Base-by-base conservation (phyloP, 2,888 invertebrate species). In the Colostygia pectinataria region DNA sequence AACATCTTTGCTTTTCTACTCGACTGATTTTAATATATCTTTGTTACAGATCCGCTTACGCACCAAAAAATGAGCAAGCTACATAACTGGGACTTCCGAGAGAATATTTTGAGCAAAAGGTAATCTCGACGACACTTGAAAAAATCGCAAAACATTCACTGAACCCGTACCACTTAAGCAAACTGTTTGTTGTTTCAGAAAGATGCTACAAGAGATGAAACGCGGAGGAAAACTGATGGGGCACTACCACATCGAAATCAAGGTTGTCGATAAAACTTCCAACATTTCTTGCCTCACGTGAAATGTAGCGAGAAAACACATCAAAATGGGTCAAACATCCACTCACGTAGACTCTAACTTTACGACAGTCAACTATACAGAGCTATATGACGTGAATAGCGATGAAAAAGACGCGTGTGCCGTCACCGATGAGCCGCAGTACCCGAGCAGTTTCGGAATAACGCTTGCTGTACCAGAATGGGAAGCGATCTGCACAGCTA, bases 401-500 rank as follows among this genome's bases (percentile, higher is more conserved):
- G 77, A 80, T 67, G 77, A 81, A 66, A 91, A 69, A 82, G 92
- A 77, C 38, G 81, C 65, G 18, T 90, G 89, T 55, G 83, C 73
- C 32, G 85, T 83, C 32, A 77, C 78, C 23, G 89, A 90, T 54
- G 89, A 88, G 55, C 89, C 90, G 32, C 82, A 83, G 69, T 93
- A 93, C 74, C 91, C 90, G 57, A 94, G 93, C 69, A 92, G 92
- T 63, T 91, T 95, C 53, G 96, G 96, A n/a, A 90, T 94, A 38
- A 91, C 92, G 43, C 90, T 95, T 51, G 95, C 94, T 7, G 93
- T 96, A 2, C 95, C 96, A 24, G 93, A 95, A 81, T 96, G 96
- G 96, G 96, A 96, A 77, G 96, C 96, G 2, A 91, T 94, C 50
- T 86, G 95, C 44, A 96, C 96, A 7, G 95, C 96, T n/a, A 88